Evolutionary conservation across 2,113 vertebrate genomes (phyloP).

Genomic region (Argyrosomus japonicus): DNA sequence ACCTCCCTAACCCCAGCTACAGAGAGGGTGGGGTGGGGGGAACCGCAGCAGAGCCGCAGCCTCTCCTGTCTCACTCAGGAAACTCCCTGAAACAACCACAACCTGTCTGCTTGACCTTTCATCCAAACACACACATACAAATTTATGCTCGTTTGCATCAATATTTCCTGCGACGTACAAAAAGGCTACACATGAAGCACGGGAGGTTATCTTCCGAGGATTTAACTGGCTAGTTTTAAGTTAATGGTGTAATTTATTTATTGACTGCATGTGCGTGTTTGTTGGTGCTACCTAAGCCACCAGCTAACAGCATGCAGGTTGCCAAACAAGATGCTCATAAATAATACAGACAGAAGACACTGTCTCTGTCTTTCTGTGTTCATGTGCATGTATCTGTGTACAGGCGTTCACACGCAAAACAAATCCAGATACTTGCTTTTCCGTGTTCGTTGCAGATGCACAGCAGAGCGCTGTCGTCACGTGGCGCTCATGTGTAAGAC

Average conservation of each 20-base stretch:
- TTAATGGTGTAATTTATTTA: not conserved
- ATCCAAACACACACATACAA: constrained; percentile 25
- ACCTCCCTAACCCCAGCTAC: constrained; percentile 19
- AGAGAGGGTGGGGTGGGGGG: constrained; percentile 35
- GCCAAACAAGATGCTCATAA: constrained; percentile 58
- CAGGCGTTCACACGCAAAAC: not conserved
- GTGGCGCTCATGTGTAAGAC: constrained; percentile 28
- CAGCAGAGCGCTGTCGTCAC: not conserved
- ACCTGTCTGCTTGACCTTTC: constrained; percentile 51
- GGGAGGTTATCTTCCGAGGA: not conserved
- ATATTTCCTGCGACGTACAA: not conserved
- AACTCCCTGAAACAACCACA: constrained; percentile 72
- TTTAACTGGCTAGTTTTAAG: not conserved
- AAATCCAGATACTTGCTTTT: not conserved
- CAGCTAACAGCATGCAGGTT: constrained; percentile 6
- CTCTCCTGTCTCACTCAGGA: constrained; percentile 66
- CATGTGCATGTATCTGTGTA: not conserved
- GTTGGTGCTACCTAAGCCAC: constrained; percentile 34
- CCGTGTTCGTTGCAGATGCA: not conserved
- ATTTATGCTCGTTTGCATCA: constrained; percentile 17
- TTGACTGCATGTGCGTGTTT: not conserved
- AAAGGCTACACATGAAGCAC: not conserved
- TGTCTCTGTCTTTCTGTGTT: constrained; percentile 9
- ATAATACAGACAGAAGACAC: constrained; percentile 52
- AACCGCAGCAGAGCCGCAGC: constrained; percentile 75